phyloP scores from a whole-genome alignment of 2,888 invertebrate genomes.

The Eulithis testata region DNA sequence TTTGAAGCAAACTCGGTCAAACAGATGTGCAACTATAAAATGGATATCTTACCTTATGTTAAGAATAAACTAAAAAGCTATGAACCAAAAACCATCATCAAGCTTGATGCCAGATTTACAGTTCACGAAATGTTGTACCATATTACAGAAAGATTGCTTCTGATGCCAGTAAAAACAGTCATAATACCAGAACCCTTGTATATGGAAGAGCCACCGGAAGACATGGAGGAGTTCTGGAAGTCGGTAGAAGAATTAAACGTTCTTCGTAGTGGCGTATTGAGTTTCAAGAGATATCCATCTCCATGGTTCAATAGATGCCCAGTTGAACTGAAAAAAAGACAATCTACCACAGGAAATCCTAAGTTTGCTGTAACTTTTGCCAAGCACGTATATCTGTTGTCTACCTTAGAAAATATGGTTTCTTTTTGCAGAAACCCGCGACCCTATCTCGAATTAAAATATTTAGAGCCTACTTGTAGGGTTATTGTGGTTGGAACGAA shows the following conservation, averaged over 20 bases:
- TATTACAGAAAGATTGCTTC: slow-evolving; percentile 69
- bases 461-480: slow-evolving; percentile 85
- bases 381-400: slow-evolving; percentile 85
- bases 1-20: slow-evolving; percentile 68
- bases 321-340: slow-evolving; percentile 85
- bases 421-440: slow-evolving; percentile 86
- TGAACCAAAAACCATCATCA: slow-evolving; percentile 82
- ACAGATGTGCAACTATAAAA: slow-evolving; percentile 81
- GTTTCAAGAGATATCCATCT: slow-evolving; percentile 74
- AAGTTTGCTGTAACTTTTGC: slow-evolving; percentile 85
- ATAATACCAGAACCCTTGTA: slow-evolving; percentile 71
- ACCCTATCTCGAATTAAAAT: slow-evolving; percentile 82
- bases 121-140: slow-evolving; percentile 77
- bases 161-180: slow-evolving; percentile 62
- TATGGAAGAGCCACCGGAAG: slow-evolving; percentile 66
- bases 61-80: slow-evolving; percentile 80
- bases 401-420: slow-evolving; percentile 77
- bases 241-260: slow-evolving; percentile 58
- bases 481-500: slow-evolving; percentile 86
- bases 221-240: slow-evolving; percentile 74
- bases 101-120: slow-evolving; percentile 83
- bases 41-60: slow-evolving; percentile 70
- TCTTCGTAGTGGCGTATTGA: slow-evolving; percentile 55
- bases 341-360: slow-evolving; percentile 75
- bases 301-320: slow-evolving; percentile 87